Base-by-base conservation (phyloP, 2,113 vertebrate species). In the Indicator indicator region DNA sequence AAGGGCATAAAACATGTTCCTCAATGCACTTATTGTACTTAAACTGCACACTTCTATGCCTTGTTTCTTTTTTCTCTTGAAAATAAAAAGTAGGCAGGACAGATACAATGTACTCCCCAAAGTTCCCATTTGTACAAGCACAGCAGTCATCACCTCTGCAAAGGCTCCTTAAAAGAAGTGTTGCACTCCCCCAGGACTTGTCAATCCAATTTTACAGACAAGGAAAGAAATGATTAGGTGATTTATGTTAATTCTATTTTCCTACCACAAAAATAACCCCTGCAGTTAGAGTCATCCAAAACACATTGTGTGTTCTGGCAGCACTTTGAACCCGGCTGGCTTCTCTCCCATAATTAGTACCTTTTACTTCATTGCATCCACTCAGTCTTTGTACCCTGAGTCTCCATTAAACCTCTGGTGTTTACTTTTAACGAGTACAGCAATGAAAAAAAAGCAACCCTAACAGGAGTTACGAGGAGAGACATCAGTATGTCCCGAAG, bases 241-340 rank as follows among this genome's bases (percentile, higher is more conserved):
- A 87, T 80, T 93, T 83, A 83, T 71, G 58, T 67, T 96, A 76
- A 85, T 79, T 96, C 88, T 91, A 52, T 87, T 89, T 88, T 86
- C 68, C 48, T 58, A 69, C 59, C 59, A 38, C 73, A 86, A 83
- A 83, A 52, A 69, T 75, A 70, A 84, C 40, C 58, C 42, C 82
- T 48, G 48, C 74, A 76, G 81, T 64, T 62, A 42, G 6, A 68
- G 82, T 15, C 63, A 54, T 77, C 62, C 82, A 68, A 82, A 90
- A 68, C 50, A 44, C 40, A 18, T 38, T 62, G 60, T 88, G 52
- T 80, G 30, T 58, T 73, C 81, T 90, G 91, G 91, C 94, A 86
- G 67, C 28, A 9, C 73, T 58, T 70, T 88, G 79, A 54, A 30
- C 9, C 79, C 72, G 5, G 4, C 56, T 70, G 75, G 44, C 60